Conservation (phyloP, 2,888 invertebrate species). For the Conus canariensis region DNA sequence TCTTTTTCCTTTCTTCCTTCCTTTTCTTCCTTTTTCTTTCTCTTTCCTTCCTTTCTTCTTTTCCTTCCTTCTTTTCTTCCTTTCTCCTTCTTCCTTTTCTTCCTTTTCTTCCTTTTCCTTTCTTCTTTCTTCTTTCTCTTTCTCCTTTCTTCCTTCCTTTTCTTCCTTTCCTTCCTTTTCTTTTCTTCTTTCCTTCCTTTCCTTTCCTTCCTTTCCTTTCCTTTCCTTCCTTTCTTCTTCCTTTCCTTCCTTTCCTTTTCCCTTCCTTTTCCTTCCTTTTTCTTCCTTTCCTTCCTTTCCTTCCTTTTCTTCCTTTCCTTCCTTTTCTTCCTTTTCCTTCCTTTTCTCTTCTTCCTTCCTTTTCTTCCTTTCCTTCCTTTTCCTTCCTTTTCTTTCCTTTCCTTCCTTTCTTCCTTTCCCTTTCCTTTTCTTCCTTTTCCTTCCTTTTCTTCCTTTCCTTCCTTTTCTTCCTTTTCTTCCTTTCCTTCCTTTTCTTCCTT, state of each 20-base stretch:
- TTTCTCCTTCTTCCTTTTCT: neutral
- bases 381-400: neutral
- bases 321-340: too few relatives aligned
- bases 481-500: neutral
- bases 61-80: neutral
- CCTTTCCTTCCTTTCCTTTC: neutral
- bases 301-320: neutral
- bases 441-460: neutral
- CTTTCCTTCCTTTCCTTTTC: neutral
- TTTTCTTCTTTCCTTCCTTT: neutral
- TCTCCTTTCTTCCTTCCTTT: neutral
- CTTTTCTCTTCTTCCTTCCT: too few relatives aligned
- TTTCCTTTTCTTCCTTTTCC: neutral
- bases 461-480: neutral
- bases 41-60: neutral
- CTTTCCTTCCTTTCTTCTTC: neutral
- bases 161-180: neutral
- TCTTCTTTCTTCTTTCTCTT: neutral
- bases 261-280: too few relatives aligned
- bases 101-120: neutral
- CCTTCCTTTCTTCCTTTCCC: too few relatives aligned
- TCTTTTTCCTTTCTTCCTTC: neutral
- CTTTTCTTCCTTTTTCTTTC: neutral
- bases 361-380: too few relatives aligned
- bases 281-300: neutral